Evolutionary conservation across 2,113 vertebrate species (phyloP), one percentile per base, ranked within the genome.

Genomic region (Trachemys scripta): DNA sequence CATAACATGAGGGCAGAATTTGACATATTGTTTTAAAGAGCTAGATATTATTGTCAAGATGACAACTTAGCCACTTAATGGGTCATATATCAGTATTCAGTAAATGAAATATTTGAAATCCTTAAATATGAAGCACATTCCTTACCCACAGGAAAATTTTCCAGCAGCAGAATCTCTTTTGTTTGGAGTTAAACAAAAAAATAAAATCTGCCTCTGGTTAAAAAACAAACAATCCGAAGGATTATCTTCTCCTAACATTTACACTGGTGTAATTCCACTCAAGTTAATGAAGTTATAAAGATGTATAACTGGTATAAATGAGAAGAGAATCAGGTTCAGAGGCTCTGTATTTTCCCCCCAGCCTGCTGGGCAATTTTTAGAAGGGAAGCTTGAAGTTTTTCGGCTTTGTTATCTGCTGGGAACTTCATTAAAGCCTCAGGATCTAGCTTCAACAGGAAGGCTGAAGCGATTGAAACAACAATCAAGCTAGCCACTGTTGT

Each of bases 401-500:
- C 72, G 84, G 35, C 89, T 90, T 88, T 59, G 54, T 2, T 76
- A 38, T 65, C 51, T 16, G 17, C 35, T 72, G 83, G 84, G 76
- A 88, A 72, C 31, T 35, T 88, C 56, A 8, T 89, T 59, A 3
- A 0, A 84, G 51, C 82, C 88, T 31, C 31, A 51, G 80, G 78
- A 82, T 86, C 76, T 83, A 65, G 72, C 87, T 95, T 65, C 79
- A 79, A 10, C 3, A 79, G 85, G 78, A 94, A 88, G 87, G 81
- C 49, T 89, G 92, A 57, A 0, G 1, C 49, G 35, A 45, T 22
- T 13, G 50, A 90, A 85, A 7, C 38, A 38, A 10, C 79, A 90
- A 45, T 0, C 1, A 31, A 59, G 38, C 0, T 0, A 57, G 50
- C 7, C 1, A 2, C 24, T 1, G 0, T 47, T 57, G 11, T 16